phyloP scores from a whole-genome alignment of 2,888 invertebrate genomes.

The Pristionchus exspectatus region DNA sequence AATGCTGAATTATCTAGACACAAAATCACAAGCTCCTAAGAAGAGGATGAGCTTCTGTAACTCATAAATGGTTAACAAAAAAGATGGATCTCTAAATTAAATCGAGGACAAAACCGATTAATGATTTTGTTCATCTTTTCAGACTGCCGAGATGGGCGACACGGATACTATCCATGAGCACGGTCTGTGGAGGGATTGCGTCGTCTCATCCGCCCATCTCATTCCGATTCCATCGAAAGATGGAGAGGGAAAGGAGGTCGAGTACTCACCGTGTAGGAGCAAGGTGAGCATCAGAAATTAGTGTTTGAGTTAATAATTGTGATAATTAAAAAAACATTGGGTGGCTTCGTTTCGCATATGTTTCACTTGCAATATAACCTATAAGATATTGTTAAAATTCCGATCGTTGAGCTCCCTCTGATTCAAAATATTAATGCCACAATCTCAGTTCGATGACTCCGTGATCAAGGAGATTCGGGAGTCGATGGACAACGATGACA shows the following conservation, averaged over 20 bases:
- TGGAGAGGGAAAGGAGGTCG: background rate
- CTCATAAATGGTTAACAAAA: too few relatives aligned
- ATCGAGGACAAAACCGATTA: background rate
- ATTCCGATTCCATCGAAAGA: constrained; percentile 59
- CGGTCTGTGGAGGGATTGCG: constrained; percentile 71
- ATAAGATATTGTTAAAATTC: too few relatives aligned
- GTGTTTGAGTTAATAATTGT: too few relatives aligned
- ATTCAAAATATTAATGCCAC: too few relatives aligned
- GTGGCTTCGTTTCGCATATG: background rate
- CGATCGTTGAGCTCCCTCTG: too few relatives aligned
- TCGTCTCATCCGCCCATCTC: constrained; percentile 59
- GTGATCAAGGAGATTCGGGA: constrained; percentile 60
- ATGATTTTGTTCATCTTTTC: background rate
- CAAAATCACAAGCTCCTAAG: too few relatives aligned
- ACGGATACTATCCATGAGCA: constrained; percentile 63
- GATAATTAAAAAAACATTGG: too few relatives aligned
- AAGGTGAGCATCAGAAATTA: constrained; percentile 7
- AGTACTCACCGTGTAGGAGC: background rate
- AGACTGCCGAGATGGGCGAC: constrained; percentile 3
- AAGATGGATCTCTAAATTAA: too few relatives aligned
- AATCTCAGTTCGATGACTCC: constrained; percentile 65
- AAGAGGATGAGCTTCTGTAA: too few relatives aligned
- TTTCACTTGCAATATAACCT: background rate
- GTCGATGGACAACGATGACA: constrained; percentile 64
- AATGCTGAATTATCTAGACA: too few relatives aligned